Evolutionary conservation across 2,888 invertebrate genomes (phyloP), one percentile per base, ranked within the genome.

Genomic region (Thyatira batis): DNA sequence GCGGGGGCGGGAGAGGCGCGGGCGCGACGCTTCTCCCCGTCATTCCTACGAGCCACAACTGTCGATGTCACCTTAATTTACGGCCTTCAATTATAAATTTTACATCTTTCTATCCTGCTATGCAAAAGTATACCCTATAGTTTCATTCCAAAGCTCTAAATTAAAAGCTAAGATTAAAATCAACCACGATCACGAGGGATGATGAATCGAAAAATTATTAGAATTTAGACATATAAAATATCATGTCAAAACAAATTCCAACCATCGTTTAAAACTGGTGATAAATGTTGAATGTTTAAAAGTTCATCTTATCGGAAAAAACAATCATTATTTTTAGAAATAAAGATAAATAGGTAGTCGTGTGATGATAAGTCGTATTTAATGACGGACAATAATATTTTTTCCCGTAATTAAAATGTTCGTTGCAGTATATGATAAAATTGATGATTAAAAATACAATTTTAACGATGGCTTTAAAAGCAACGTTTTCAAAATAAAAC

Each of bases 31-130:
- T 59, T 66, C 70, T 71, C 81, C 78, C 78, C 69, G 73, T 76
- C 80, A 78, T 71, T 80, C 78, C 77, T 69, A 73, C 76, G 80
- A 78, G 88, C 85, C 89, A 85, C 92, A 92, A 92, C 89, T 92
- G 92, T 88, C 90, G 90, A 84, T 92, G 92, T 92, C 92, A 92
- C 92, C 88, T 92, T 92, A 92, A 92, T 92, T 92, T 92, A 92
- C 91, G 89, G 80, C 85, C 84, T 85, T 85, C 91, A 92, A 92
- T 92, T 92, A 92, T 90, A 89, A 92, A 92, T 84, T 89, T 87
- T 76, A 84, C 84, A 86, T 85, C 82, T 76, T 71, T 73, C 59
- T 49, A 62, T 62, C 61, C 53, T 52, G 28, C 23, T 44, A 68
- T 57, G 23, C 46, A 2, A 69, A 65, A 55, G 27, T 55, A 51